Percentiles rank a stretch among this genome's conserved stretches.
phyloP scores from a whole-genome alignment of 2,797 vertebrate genomes.

The Hydrophis major region DNA sequence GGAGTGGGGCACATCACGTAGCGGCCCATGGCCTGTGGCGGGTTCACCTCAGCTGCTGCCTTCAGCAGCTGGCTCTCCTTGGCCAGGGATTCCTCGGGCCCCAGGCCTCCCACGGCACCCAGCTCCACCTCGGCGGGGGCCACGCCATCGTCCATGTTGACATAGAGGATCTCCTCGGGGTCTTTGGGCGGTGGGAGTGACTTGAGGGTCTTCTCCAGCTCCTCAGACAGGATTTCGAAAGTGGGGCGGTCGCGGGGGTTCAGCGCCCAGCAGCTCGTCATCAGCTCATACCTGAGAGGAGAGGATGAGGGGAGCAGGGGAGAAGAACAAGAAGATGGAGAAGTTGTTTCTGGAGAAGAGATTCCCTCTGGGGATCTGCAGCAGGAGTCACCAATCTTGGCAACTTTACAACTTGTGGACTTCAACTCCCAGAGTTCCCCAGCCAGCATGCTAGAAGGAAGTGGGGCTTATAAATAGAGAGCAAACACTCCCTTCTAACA shows the following conservation, averaged over 20 bases:
- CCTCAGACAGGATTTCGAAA: constrained; percentile 79
- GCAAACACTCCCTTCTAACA: not conserved
- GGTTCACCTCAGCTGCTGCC: constrained; percentile 77
- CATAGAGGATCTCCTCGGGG: constrained; percentile 88
- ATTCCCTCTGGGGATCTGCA: not conserved
- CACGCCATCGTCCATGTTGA: constrained; percentile 87
- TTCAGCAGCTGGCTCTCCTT: constrained; percentile 64
- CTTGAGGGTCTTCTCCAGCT: constrained; percentile 84
- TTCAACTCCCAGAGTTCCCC: not conserved
- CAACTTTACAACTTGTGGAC: not conserved
- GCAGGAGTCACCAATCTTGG: not conserved
- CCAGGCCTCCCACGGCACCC: constrained; percentile 82
- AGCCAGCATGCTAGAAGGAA: too few relatives aligned
- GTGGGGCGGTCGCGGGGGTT: constrained; percentile 84
- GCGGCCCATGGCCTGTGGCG: constrained; percentile 68
- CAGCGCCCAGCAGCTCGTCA: constrained; percentile 89
- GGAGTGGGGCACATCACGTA: constrained; percentile 87
- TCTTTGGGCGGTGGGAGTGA: constrained; percentile 82
- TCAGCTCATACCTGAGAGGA: constrained; percentile 80
- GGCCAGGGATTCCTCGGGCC: constrained; percentile 55
- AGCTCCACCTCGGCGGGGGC: constrained; percentile 64
- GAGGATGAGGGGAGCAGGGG: fast-evolving
- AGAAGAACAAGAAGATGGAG: too few relatives aligned
- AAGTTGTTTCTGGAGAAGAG: not conserved
- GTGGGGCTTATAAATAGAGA: not conserved